Conservation (phyloP, 30 jellyfish, hydroid and myxozoan species). For the Nemopilema nomurai region DNA sequence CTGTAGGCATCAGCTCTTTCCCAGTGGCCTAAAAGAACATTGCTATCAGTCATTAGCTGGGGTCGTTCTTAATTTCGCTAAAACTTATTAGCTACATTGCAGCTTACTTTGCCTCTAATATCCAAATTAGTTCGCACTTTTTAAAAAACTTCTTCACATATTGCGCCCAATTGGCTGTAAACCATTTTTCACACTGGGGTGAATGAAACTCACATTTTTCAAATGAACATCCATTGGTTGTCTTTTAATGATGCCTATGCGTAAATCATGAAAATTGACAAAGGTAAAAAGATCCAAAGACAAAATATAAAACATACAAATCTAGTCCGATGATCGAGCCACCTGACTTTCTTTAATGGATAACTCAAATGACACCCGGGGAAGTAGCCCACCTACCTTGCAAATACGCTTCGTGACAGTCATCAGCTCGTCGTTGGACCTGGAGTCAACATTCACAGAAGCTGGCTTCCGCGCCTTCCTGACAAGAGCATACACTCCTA, state of each 20-base stretch:
- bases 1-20: slow-evolving; percentile 91
- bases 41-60: no score
- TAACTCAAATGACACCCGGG: background rate
- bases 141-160: no score
- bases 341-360: background rate
- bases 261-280: background rate
- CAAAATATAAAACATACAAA: background rate
- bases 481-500: slow-evolving; percentile 62
- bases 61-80: no score
- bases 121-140: no score
- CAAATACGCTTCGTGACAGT: slow-evolving; percentile 73
- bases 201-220: no score
- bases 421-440: slow-evolving; percentile 81
- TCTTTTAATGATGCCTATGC: no score
- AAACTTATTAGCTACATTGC: no score
- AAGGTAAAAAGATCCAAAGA: background rate
- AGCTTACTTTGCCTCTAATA: no score
- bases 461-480: slow-evolving; percentile 67
- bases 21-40: slow-evolving; percentile 71
- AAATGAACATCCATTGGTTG: no score
- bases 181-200: no score
- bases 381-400: slow-evolving; percentile 9
- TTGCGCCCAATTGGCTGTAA: no score
- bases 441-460: slow-evolving; percentile 73
- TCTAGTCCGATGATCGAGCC: background rate